These are phyloP conservation scores for Parotia lawesii DNA, from an alignment of 2,113 vertebrate species.

Conservation along the genomic window DNA sequence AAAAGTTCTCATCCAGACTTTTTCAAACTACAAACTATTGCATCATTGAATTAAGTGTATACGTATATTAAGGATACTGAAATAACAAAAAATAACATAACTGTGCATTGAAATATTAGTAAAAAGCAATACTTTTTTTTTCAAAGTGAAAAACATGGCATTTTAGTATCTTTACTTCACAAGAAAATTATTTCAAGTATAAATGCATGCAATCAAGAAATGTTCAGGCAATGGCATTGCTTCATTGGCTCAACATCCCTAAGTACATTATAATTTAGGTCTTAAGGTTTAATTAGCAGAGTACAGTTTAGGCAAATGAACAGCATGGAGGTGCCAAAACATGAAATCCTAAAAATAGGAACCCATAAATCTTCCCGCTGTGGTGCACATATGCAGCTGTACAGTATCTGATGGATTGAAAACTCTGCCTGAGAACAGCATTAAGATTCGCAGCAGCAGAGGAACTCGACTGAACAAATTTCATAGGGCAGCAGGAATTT, in stretches of 20 bases:
- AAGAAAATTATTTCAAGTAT: not conserved
- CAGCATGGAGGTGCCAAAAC: constrained; percentile 56
- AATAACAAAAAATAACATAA: not conserved
- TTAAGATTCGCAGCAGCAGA: constrained; percentile 58
- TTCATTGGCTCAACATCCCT: constrained; percentile 22
- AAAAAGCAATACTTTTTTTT: not conserved
- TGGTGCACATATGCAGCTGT: constrained; percentile 43
- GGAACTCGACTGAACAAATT: constrained; percentile 47
- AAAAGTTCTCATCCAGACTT: not conserved
- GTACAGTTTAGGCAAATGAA: constrained; percentile 68
- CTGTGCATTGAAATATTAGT: not conserved
- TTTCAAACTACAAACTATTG: not conserved
- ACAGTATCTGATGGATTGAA: constrained; percentile 61
- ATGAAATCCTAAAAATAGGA: constrained; percentile 69
- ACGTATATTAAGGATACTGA: not conserved
- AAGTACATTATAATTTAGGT: constrained; percentile 65
- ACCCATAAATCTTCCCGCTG: constrained; percentile 67
- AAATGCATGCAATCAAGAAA: not conserved
- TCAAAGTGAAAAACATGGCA: not conserved
- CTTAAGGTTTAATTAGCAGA: constrained; percentile 74
- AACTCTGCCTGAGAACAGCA: constrained; percentile 30
- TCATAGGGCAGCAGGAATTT: constrained; percentile 54
- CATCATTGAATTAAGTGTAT: not conserved
- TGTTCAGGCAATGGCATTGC: not conserved
- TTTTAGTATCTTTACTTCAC: not conserved